Evolutionary conservation across 2,797 vertebrate species (phyloP).

Genomic region (Astyanax mexicanus): DNA sequence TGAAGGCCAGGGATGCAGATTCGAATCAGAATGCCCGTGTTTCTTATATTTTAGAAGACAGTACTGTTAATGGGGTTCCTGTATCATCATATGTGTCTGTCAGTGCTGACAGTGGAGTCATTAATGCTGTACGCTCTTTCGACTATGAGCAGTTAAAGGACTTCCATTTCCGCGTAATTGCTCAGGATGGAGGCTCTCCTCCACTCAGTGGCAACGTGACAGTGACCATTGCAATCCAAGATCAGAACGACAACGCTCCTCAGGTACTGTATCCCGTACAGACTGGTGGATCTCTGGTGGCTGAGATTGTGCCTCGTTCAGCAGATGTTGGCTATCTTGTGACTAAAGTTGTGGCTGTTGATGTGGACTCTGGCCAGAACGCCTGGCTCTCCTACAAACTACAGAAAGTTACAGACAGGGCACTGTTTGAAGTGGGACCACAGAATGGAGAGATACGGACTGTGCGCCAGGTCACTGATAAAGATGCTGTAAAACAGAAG

Average conservation of each 20-base stretch:
- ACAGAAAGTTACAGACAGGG: constrained; percentile 70
- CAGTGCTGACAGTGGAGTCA: no score
- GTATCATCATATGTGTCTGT: no score
- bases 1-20: constrained; percentile 71
- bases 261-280: constrained; percentile 66
- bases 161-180: no score
- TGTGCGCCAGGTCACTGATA: constrained; percentile 65
- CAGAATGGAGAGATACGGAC: constrained; percentile 74
- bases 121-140: no score
- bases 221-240: no score
- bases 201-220: no score
- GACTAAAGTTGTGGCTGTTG: constrained; percentile 77
- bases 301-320: constrained; percentile 65
- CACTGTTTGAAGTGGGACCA: constrained; percentile 70
- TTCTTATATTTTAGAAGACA: constrained; percentile 67
- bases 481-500: constrained; percentile 65
- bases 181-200: no score
- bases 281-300: constrained; percentile 56
- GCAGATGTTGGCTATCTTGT: constrained; percentile 70
- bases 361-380: constrained; percentile 79
- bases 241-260: no score
- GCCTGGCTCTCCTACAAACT: constrained; percentile 80
- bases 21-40: constrained; percentile 74
- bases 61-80: constrained; percentile 31
- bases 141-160: no score